A percentile compares a stretch with the other conserved stretches of the same genome.
phyloP scores from a whole-genome alignment of 2,888 invertebrate genomes.

The Anoplius nigerrimus region DNA sequence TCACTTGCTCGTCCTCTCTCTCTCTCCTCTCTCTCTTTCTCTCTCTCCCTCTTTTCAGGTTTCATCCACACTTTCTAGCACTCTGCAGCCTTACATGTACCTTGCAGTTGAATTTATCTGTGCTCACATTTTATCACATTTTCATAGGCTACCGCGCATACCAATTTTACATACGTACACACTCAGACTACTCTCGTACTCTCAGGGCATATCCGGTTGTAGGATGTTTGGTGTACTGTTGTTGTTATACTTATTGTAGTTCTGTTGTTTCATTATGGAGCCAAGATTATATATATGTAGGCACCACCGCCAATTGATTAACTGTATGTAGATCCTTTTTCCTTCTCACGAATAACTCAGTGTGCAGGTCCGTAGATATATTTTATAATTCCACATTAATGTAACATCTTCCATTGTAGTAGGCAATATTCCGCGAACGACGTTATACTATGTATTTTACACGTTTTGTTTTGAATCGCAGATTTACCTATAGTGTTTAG shows the following conservation, averaged over 20 bases:
- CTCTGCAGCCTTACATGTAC: slow-evolving; percentile 43
- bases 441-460: too few relatives aligned
- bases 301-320: too few relatives aligned
- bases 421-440: too few relatives aligned
- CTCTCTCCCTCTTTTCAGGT: slow-evolving; percentile 15
- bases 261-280: slow-evolving; percentile 25
- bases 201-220: slow-evolving; percentile 75
- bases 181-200: slow-evolving; percentile 72
- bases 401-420: too few relatives aligned
- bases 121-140: slow-evolving; percentile 38
- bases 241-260: slow-evolving; percentile 44
- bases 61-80: slow-evolving; percentile 28
- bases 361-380: too few relatives aligned
- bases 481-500: too few relatives aligned
- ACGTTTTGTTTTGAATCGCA: too few relatives aligned
- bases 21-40: slow-evolving; percentile 23
- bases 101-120: slow-evolving; percentile 33
- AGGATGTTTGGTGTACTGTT: slow-evolving; percentile 69
- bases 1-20: slow-evolving; percentile 15
- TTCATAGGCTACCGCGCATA: slow-evolving; percentile 26
- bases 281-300: too few relatives aligned
- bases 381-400: too few relatives aligned
- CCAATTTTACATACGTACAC: slow-evolving; percentile 25
- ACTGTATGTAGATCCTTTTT: too few relatives aligned
- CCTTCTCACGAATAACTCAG: too few relatives aligned